Evolutionary conservation across 2,888 invertebrate genomes (phyloP).

Genomic region (Dolomedes plantarius): DNA sequence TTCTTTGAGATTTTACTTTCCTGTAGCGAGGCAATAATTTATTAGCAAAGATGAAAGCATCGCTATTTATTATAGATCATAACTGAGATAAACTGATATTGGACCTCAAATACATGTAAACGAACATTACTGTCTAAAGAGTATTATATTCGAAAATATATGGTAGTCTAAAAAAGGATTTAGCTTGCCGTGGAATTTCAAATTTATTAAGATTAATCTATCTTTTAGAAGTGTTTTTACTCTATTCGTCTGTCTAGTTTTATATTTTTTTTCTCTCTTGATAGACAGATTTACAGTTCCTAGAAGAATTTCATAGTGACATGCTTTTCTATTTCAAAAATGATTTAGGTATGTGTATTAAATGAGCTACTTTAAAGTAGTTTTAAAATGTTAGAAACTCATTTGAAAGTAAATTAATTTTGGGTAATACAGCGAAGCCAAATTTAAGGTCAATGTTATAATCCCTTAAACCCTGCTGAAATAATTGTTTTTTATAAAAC

Average conservation of each 20-base stretch:
- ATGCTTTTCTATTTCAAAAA: not conserved
- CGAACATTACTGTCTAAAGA: not conserved
- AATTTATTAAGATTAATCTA: slow-evolving; percentile 2
- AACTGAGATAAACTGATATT: not conserved
- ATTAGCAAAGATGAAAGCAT: not conserved
- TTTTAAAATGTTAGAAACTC: no score
- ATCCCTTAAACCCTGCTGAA: no score
- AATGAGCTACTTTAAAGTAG: no score
- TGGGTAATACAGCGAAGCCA: no score
- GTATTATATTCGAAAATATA: not conserved
- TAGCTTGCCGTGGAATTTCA: not conserved
- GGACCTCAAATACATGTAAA: not conserved
- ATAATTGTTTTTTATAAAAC: no score
- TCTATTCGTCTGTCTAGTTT: not conserved
- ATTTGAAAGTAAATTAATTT: no score
- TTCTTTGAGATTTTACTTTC: no score
- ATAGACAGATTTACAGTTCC: not conserved
- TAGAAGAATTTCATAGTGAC: not conserved
- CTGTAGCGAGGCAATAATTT: not conserved
- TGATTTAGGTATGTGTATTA: not conserved
- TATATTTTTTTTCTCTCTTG: not conserved
- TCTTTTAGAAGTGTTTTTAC: not conserved
- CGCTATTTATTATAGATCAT: not conserved
- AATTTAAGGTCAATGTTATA: no score
- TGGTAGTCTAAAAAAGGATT: not conserved